Base-by-base conservation (phyloP, 2,113 vertebrate genomes). In the Coreoperca whiteheadi region DNA sequence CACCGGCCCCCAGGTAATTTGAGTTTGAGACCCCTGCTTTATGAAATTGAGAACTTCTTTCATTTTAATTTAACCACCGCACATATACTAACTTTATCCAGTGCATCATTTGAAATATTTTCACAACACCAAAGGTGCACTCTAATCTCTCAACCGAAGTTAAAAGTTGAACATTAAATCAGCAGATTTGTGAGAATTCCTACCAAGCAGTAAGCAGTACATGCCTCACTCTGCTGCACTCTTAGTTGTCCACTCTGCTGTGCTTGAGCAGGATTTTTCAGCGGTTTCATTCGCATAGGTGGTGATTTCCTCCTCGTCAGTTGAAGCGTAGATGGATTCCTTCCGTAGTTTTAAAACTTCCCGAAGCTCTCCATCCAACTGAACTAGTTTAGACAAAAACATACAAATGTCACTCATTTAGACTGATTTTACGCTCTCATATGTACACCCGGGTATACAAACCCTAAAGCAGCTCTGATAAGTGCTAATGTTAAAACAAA, bases 381-480 rank as follows among this genome's bases (percentile, higher is more conserved):
- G 1, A 72, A 0, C 88, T 92, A 21, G 6, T 43, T 56, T 12
- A 63, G 8, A 69, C n/a, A 73, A 71, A 83, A 66, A 79, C 39
- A 79, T 10, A 51, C 2, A 39, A 4, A 9, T 30, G 34, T 67
- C 34, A 61, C 7, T 75, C 3, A 73, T 64, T 59, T n/a, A 25
- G 37, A 74, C 14, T 39, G 20, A 66, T 12, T 68, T 43, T 16
- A 21, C 23, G 71, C 0, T 0, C 20, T 37, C 23, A 57, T 39
- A 20, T 2, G 11, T 23, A 12, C 20, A 30, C 21, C 0, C 16
- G 18, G 20, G 16, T 59, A 34, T 30, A 30, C 25, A 5, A 50
- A 32, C 2, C 2, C 32, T 1, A 41, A 57, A 66, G 48, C 14
- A 60, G 53, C 54, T 61, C 18, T 51, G 2, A 9, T 28, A 14